Base-by-base conservation (phyloP, 35 echinoderm and acorn worm species). In the Acanthaster planci region DNA sequence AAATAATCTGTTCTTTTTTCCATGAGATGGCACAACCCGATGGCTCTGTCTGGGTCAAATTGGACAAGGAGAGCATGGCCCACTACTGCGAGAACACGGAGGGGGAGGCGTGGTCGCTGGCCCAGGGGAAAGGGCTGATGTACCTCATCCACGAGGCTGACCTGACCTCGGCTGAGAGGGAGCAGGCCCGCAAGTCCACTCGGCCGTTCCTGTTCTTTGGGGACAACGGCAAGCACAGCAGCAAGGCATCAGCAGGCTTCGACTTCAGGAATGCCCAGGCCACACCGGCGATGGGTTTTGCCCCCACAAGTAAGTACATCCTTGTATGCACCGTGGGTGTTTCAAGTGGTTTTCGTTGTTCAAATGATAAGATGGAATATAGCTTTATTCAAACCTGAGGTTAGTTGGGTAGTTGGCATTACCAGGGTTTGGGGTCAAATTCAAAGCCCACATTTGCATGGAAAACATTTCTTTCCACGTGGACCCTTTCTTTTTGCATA, bases 51-150 rank as follows among this genome's bases (percentile, higher is more conserved):
- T 99, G 96, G 96, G 96, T 99, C 3, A 93, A 99, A 75, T 67
- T 99, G 9, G 96, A 99, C 83, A 82, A 90, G 67, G 89, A 93
- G 16, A 94, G 91, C 72, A 99, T 99, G 80, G 77, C 81, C n/a
- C 92, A 89, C 26, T 99, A 99, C 81, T 99, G 96, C 89, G 96
- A 99, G 84, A 92, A 90, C 50, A 99, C 85, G 7, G 88, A 99
- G 36, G 91, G 81, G 14, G 96, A 99, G 37, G 96, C 96, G 9
- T 99, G 96, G 96, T 87, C 96, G 23, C 83, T 99, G 21, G 83
- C 96, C 21, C 52, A 79, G 52, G 35, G 55, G 60, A 88, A 91
- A 29, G 92, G 91, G 8, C 31, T 86, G 29, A 86, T 78, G 3
- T 99, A 93, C 57, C 89, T 99, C 44, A 68, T 90, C 16, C 81